Evolutionary conservation across 1,140 invertebrate genomes (phyloP), one percentile per base, ranked within the genome.

Genomic region (Heliconius hermathena): DNA sequence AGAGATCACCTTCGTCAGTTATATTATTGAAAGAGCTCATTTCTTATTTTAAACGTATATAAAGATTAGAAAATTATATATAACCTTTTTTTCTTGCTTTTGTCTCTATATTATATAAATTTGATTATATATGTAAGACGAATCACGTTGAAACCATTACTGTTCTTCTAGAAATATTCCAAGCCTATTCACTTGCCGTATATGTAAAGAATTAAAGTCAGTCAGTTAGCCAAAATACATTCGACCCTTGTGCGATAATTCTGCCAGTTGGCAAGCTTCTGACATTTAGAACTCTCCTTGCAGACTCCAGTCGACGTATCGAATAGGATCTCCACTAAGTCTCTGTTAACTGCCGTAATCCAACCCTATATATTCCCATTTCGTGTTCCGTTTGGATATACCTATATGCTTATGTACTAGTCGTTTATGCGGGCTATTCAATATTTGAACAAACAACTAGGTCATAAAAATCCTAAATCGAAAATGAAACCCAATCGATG

Each of bases 211-310:
- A 76, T 60, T 74, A 74, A 81, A 77, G 76, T 77, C 60, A 36
- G 33, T 36, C 33, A 36, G 6, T 36, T 83, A 82, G 80, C 80
- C 80, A 82, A 80, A 87, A 88, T 87, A 83, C 88, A 88, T 89
- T 87, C 81, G 78, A 73, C 77, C 82, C 72, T 79, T 73, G 66
- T 77, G 79, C 82, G 81, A 85, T 90, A 87, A 89, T 85, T 88
- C 83, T 85, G 81, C 82, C 82, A 87, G 87, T 91, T 92, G 88
- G 90, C 89, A 90, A 85, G 81, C 83, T 77, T 79, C 78, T 88
- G 84, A 85, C 84, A 84, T 91, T 88, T 83, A 76, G 76, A 85
- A 84, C 80, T 88, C 86, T 88, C 83, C 86, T 87, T 87, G 86
- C 88, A 80, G 83, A 84, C 74, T 83, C 46, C 72, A 78, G 81